Base-by-base conservation (phyloP, 2,888 invertebrate genomes). In the Dynastes hyllus region DNA sequence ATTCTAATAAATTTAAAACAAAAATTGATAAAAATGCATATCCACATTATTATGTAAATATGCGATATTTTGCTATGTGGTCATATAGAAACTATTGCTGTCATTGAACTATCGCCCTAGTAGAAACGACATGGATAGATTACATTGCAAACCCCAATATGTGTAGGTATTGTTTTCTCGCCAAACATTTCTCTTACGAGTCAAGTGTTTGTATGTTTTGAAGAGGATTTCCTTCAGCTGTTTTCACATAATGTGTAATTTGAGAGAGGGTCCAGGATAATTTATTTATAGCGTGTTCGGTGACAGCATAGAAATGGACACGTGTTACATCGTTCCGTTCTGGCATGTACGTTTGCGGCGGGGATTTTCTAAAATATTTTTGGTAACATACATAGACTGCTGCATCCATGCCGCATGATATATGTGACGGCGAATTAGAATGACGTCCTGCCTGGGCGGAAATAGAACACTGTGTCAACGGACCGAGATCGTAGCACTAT, bases 381-480 rank as follows among this genome's bases (percentile, higher is more conserved):
- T 55, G 73, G 22, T 22, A 37, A 71, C 63, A 77, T 67, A 51
- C 50, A 22, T 22, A n/a, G 37, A 40, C 45, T 5, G n/a, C 8
- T 53, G 50, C 50, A 27, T 71, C 16, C 55, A 70, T 22, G 2
- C 51, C 22, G 50, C 55, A 73, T 78, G 78, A 78, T 78, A 53
- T 65, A 65, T 71, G 55, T 37, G 78, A 50, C 61, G 61, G 45
- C 22, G 71, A 82, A 80, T 81, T 81, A 63, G 79, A 81, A 81
- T 76, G 75, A 76, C 76, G 73, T 78, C 61, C n/a, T 45, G 73
- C 61, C 58, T 2, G 63, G 78, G 71, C 82, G 82, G 82, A 82
- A 82, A 82, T 81, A 71, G 80, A 82, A 80, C 81, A 80, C 78
- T 81, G 81, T 81, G 81, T 81, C 80, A 81, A 82, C 80, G 69